These are phyloP conservation scores for Siphonodentalium dalli DNA, from an alignment of 2,888 invertebrate genomes.

Conservation along the genomic window DNA sequence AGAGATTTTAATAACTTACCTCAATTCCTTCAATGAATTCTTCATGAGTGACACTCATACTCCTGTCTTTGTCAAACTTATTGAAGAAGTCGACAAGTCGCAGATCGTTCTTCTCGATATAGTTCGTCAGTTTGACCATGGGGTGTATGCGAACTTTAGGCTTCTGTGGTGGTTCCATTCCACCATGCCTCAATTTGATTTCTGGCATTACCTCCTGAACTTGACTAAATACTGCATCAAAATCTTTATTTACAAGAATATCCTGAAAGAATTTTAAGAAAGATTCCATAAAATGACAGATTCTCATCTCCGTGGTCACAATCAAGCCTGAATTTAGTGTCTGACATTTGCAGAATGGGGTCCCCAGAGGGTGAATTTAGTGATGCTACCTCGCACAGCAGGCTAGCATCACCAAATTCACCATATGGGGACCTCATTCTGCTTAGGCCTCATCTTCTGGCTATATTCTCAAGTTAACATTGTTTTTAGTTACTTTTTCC, in stretches of 20 bases:
- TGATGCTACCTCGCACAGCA: too few relatives aligned
- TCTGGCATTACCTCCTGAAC: conserved; percentile 55
- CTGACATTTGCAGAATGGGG: too few relatives aligned
- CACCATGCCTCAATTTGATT: conserved; percentile 51
- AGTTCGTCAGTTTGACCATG: conserved; percentile 60
- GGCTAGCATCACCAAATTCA: too few relatives aligned
- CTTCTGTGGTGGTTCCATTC: conserved; percentile 54
- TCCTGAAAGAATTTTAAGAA: conserved; percentile 45
- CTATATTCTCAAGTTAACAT: too few relatives aligned
- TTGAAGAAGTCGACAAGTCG: conserved; percentile 63
- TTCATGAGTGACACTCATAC: conserved; percentile 61
- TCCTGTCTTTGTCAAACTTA: conserved; percentile 62
- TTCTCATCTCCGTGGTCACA: neutral
- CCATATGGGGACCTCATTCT: too few relatives aligned
- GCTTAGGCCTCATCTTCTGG: too few relatives aligned
- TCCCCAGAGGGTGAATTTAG: too few relatives aligned
- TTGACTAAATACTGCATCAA: conserved; percentile 54
- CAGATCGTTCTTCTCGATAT: conserved; percentile 60
- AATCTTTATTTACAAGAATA: conserved; percentile 62
- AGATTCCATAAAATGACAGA: neutral
- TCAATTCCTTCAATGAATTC: conserved; percentile 62
- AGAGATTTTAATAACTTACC: conserved; percentile 36
- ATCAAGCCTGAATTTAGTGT: too few relatives aligned
- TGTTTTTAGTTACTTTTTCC: too few relatives aligned
- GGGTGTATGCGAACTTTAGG: conserved; percentile 61